Percentiles rank a stretch among this genome's conserved stretches.
Evolutionary conservation across 2,888 invertebrate species (phyloP).

Genomic region (Heliconius aoede): DNA sequence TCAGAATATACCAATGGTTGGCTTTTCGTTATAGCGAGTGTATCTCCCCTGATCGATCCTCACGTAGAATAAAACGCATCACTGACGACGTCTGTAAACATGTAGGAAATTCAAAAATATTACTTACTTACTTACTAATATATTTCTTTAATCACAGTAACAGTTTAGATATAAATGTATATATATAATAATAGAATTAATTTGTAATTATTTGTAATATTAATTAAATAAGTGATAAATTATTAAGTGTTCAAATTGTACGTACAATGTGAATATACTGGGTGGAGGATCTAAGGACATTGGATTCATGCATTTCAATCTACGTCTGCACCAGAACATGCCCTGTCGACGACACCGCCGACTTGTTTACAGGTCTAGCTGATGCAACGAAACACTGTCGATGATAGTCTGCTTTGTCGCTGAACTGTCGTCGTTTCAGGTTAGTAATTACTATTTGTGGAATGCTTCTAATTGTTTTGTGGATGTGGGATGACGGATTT

Average conservation of each 20-base stretch:
- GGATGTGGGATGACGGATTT: no score
- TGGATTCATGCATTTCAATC: slow-evolving; percentile 61
- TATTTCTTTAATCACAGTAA: background rate
- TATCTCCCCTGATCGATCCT: slow-evolving; percentile 60
- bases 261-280: slow-evolving; percentile 45
- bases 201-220: slow-evolving; percentile 11
- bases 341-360: slow-evolving; percentile 77
- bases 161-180: background rate
- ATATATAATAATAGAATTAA: background rate
- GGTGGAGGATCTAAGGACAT: slow-evolving; percentile 48
- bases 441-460: slow-evolving; percentile 56
- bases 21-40: slow-evolving; percentile 37
- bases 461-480: background rate
- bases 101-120: background rate
- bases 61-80: slow-evolving; percentile 56
- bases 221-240: slow-evolving; percentile 27
- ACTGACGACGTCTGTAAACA: slow-evolving; percentile 27
- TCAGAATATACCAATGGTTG: slow-evolving; percentile 7
- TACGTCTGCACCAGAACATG: slow-evolving; percentile 63
- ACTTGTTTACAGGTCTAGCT: slow-evolving; percentile 73
- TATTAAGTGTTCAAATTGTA: slow-evolving; percentile 40
- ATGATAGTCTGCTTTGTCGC: slow-evolving; percentile 83
- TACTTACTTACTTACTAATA: background rate
- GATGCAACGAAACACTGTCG: slow-evolving; percentile 77
- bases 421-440: slow-evolving; percentile 82